Conservation (phyloP, 1,140 invertebrate genomes). For the Trichoplusia ni region DNA sequence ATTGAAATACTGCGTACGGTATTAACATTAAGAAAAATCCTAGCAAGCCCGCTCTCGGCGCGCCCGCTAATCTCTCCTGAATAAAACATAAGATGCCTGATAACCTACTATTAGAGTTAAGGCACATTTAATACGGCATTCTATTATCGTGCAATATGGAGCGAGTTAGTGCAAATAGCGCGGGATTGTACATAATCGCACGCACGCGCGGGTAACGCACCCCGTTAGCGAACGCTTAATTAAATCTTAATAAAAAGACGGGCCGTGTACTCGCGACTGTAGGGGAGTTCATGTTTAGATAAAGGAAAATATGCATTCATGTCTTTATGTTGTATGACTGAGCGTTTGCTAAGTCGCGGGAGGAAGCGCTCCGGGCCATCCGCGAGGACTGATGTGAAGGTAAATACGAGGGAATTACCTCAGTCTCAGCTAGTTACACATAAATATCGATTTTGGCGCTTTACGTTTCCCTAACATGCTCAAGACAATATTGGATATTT, state of each 20-base stretch:
- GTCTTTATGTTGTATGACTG: constrained; percentile 35
- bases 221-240: constrained; percentile 60
- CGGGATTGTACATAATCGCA: constrained; percentile 53
- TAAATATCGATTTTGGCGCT: constrained; percentile 53
- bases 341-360: constrained; percentile 18
- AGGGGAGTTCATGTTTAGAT: constrained; percentile 40
- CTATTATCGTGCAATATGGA: constrained; percentile 62
- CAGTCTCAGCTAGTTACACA: constrained; percentile 47
- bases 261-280: constrained; percentile 14
- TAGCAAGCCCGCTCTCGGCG: constrained; percentile 48
- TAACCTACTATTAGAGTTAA: constrained; percentile 73
- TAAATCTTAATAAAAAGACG: constrained; percentile 71
- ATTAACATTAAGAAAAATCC: constrained; percentile 67
- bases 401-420: constrained; percentile 51
- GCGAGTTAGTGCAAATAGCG: constrained; percentile 47
- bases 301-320: constrained; percentile 32
- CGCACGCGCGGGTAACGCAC: constrained; percentile 57
- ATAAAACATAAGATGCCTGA: constrained; percentile 78
- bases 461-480: constrained; percentile 48
- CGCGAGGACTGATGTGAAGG: constrained; percentile 39
- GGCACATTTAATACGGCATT: constrained; percentile 72
- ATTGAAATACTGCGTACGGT: constrained; percentile 57
- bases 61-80: constrained; percentile 72
- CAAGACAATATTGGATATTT: constrained; percentile 55
- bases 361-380: constrained; percentile 38